Base-by-base conservation (phyloP, 2,888 invertebrate species). In the Rhodophaea formosa region DNA sequence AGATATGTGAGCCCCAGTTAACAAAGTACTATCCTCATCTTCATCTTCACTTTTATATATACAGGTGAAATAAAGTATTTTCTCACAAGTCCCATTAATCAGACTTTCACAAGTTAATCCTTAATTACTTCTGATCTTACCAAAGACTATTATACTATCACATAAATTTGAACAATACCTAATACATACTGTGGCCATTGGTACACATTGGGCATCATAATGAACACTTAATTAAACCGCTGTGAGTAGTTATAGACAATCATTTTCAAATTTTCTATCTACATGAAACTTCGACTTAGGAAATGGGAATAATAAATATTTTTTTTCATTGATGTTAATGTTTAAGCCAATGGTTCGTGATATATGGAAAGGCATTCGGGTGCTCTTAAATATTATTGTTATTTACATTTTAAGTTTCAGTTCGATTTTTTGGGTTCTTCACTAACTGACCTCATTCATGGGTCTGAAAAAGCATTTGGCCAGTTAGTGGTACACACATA, bases 201-300 rank as follows among this genome's bases (percentile, higher is more conserved):
- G 57, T 64, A 53, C 62, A 67, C 55, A 67, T 64, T 66, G 63
- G 58, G 58, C 67, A 69, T 62, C 60, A 68, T 67, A 70, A 70
- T 79, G 76, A 84, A 83, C 80, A 82, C 76, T 77, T 79, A 78
- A 65, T 67, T 71, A 58, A 70, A 77, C 74, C 71, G 23, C 5
- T 23, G 23, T 23, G 5, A 69, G 71, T 63, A 71, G 62, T 77
- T 79, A 77, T 78, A 82, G 77, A 80, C 77, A 77, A 71, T 72
- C 68, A 77, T 67, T 70, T 72, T 66, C 60, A 67, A 70, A 67
- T 71, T 70, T 70, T 68, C 77, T 77, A 80, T 75, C 76, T 81
- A 81, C 71, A 70, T 62, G 62, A 61, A 66, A 63, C 64, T 71
- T 23, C 23, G 23, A 23, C 23, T 23, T 23, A 23, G 23, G 5